Evolutionary conservation across 2,797 vertebrate genomes (phyloP), one percentile per base, ranked within the genome.

Genomic region (Euphonia xanthogaster): DNA sequence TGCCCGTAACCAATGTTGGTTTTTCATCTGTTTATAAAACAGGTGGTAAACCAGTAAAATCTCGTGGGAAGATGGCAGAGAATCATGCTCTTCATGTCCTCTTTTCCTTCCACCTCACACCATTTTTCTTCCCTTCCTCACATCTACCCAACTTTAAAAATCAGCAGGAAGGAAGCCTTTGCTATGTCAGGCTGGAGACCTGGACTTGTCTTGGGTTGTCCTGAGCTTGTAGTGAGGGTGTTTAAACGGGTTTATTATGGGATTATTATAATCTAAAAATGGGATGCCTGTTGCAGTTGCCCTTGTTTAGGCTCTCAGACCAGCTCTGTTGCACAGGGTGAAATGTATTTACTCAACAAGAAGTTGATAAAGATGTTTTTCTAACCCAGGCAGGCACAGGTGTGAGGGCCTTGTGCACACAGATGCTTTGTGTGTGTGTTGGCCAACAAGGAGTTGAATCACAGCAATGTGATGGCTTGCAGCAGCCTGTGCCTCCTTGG

Each of bases 381-480:
- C 24, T 44, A 33, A 22, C 8, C 14, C 21, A 18, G 67, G 42
- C 17, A 50, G 55, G 21, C 45, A 9, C 8, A 54, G 14, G 28
- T 48, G 33, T 23, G 54, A 58, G 22, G 14, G 4, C 21, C 4
- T 4, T 23, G 12, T 10, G 24, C 16, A 7, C 12, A 1, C 0
- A 1, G 66, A 12, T 68, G 30, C 27, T 72, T 65, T 3, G 1
- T 5, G 19, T 33, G 53, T 68, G 55, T 45, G 54, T 62, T 1
- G 5, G 57, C 37, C 68, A 66, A 8, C 8, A 14, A 10, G 19
- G 35, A 75, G n/a, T 4, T 1, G 9, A 42, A 54, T 42, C 1
- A 0, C 40, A 39, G 35, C 35, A n/a, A 7, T 2, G 3, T 2
- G 24, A 9, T 47, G 57, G 14, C 42, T 83, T 77, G 12, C 19